phyloP scores from a whole-genome alignment of 2,113 vertebrate genomes.

The Anhinga rufa region DNA sequence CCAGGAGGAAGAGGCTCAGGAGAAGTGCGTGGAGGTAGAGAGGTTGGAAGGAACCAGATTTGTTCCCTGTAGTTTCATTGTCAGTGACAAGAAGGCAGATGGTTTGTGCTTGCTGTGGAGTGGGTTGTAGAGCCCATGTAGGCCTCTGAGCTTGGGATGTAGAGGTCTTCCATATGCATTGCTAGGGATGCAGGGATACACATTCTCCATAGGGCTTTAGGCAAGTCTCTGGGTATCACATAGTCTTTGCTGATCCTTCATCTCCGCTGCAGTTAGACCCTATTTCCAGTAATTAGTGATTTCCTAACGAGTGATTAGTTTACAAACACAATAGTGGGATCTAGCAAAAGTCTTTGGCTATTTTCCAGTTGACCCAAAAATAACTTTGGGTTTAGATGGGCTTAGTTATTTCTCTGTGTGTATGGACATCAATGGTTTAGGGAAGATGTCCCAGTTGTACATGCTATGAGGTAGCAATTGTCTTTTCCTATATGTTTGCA shows the following conservation, averaged over 20 bases:
- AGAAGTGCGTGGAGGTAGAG: background rate
- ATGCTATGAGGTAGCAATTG: background rate
- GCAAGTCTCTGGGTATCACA: background rate
- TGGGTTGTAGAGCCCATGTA: background rate
- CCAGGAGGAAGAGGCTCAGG: background rate
- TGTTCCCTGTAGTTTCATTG: background rate
- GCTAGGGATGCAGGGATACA: background rate
- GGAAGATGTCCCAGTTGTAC: background rate
- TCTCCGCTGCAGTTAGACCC: background rate
- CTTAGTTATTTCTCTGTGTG: background rate
- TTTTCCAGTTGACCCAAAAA: background rate
- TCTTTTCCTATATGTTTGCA: background rate
- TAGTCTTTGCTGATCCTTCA: background rate
- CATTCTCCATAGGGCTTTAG: background rate
- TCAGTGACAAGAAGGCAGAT: background rate
- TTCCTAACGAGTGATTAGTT: background rate
- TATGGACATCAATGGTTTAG: background rate
- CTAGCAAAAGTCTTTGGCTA: background rate
- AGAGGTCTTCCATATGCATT: background rate
- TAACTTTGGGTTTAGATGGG: background rate
- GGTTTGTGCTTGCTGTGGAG: background rate
- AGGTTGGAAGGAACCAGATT: background rate
- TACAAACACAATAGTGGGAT: background rate
- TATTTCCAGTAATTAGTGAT: background rate
- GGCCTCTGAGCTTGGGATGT: background rate